Base-by-base conservation (phyloP, 2,797 vertebrate species). In the Urophycis tenuis region DNA sequence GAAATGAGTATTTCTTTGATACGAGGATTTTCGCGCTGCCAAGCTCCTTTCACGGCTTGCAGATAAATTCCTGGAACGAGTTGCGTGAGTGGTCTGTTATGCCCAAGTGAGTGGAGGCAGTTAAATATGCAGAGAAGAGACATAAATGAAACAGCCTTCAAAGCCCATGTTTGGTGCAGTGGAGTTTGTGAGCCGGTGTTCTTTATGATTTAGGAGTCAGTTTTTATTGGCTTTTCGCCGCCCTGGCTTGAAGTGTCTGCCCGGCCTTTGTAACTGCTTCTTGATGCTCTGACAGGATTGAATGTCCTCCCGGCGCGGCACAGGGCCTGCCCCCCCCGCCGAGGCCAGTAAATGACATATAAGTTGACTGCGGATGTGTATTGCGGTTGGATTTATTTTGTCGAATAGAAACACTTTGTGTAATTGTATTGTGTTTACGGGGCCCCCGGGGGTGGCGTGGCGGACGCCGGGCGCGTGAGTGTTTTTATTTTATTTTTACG, bases 91-190 rank as follows among this genome's bases (percentile, higher is more conserved):
- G 85, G 86, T 84, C 83, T 81, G 82, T 87, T 88, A 87, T 81
- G 77, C 86, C 82, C 84, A 81, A 88, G 87, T 82, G 87, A 64
- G 87, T 83, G 85, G 85, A 80, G 77, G 81, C 85, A 84, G 87
- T 88, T 89, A 91, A 89, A 91, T 91, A 90, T 91, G 87, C 86
- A 89, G 87, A 86, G 85, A 77, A 81, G 82, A 84, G 87, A 90
- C 89, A 90, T 87, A 88, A 91, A 90, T 87, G 86, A 90, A 88
- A 81, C 82, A 2, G 80, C 79, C 83, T 90, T 89, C 88, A 83
- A 84, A 88, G 85, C 8, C n/a, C 25, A 64, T 29, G n/a, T 29
- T 64, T 64, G 60, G 60, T 29, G 86, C 89, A 88, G 87, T 87
- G 86, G 86, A 77, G 82, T 84, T 85, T 73, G 74, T 84, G 77